Base-by-base conservation (phyloP, 2,888 invertebrate genomes). In the Corythucha ciliata region DNA sequence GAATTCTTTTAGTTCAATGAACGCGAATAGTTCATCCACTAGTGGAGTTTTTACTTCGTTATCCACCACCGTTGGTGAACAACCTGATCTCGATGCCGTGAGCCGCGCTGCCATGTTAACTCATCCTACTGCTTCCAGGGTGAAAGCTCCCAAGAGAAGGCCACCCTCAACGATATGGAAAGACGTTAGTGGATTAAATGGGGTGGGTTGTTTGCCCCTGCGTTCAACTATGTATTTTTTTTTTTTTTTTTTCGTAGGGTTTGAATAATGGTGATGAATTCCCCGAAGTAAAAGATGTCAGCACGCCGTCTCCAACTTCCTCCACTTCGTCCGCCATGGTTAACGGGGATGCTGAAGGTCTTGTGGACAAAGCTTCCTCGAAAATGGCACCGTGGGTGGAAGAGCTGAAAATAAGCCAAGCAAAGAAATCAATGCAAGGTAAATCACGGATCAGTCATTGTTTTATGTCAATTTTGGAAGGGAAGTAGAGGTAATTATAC, bases 311-410 rank as follows among this genome's bases (percentile, higher is more conserved):
- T n/a, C n/a, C 41, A 16, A 45, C 33, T 4, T 22, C 47, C 7
- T 27, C 39, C 1, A 29, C 48, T 20, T 27, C 40, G 27, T 37
- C 48, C 10, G 65, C 62, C 41, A 60, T 69, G 55, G 63, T 67
- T 27, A 70, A 70, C 55, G 69, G 69, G 5, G 66, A 60, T 40
- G 58, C 62, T 16, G 67, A 67, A 26, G 59, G 63, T 12, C 59
- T 61, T 26, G 25, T 61, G 36, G 68, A 68, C 42, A 73, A 81
- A 12, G 80, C 80, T 62, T 81, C 80, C 79, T 81, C 80, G 63
- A 79, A 79, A 61, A 77, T 75, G 63, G 81, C 80, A 40, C 85
- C 86, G 0, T 87, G 85, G 85, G 80, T 87, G 75, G 81, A 77
- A 58, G 86, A 87, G 65, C 74, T 87, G 58, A 85, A 85, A 64